Evolutionary conservation across 2,888 invertebrate species (phyloP).

Genomic region (Sarcophaga subvicina): DNA sequence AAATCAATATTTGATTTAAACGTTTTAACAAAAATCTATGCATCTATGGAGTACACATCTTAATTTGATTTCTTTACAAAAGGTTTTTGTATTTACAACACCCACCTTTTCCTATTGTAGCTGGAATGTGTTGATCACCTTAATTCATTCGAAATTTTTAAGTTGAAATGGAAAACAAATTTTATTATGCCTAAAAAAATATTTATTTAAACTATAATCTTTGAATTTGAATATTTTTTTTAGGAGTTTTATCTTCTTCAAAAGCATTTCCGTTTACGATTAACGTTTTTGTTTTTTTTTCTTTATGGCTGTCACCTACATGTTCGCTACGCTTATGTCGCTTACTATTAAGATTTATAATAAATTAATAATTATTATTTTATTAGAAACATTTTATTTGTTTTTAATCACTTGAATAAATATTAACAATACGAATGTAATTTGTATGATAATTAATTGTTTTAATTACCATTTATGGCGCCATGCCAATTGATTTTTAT

Average conservation of each 20-base stretch:
- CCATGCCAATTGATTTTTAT: background rate
- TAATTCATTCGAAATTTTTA: slow-evolving; percentile 56
- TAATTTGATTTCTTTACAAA: background rate
- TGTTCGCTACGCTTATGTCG: background rate
- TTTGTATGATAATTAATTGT: slow-evolving; percentile 33
- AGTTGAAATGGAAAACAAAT: slow-evolving; percentile 11
- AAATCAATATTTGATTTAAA: slow-evolving; percentile 58
- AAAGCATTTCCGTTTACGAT: slow-evolving; percentile 43
- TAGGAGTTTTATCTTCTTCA: background rate
- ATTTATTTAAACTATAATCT: slow-evolving; percentile 24
- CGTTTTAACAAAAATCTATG: slow-evolving; percentile 9
- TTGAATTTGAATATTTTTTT: slow-evolving; percentile 34
- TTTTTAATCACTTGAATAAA: slow-evolving; percentile 47
- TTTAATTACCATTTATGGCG: slow-evolving; percentile 10
- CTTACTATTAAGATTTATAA: slow-evolving; percentile 20
- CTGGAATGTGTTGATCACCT: slow-evolving; percentile 55
- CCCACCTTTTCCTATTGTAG: slow-evolving; percentile 30
- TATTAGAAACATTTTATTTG: slow-evolving; percentile 33
- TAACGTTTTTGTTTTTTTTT: slow-evolving; percentile 10
- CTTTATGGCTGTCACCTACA: slow-evolving; percentile 36
- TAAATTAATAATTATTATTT: background rate
- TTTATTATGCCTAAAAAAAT: slow-evolving; percentile 16
- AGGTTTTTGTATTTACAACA: slow-evolving; percentile 20
- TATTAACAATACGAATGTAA: slow-evolving; percentile 9
- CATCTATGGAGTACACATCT: background rate